phyloP scores from a whole-genome alignment of 92 coral and sea anemone species.

The Blastomussa wellsi region DNA sequence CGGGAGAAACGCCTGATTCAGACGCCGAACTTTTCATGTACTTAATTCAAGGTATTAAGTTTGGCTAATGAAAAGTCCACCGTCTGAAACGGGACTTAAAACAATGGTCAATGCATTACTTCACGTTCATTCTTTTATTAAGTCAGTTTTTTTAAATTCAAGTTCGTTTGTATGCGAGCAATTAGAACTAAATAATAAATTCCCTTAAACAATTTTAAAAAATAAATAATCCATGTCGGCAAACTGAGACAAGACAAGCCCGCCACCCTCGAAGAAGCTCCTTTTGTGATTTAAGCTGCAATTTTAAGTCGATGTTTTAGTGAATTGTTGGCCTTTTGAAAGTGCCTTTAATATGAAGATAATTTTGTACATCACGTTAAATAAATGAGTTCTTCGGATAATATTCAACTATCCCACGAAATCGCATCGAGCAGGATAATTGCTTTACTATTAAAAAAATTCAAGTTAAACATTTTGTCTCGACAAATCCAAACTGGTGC shows the following conservation, averaged over 20 bases:
- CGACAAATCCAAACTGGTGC: not conserved
- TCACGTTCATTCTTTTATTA: not conserved
- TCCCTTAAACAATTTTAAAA: slow-evolving; percentile 8
- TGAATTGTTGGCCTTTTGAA: not conserved
- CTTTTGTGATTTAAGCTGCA: not conserved
- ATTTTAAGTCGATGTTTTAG: not conserved
- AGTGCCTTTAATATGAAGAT: not conserved
- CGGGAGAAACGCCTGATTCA: too few species aligned
- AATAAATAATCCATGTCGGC: not conserved
- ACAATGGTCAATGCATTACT: not conserved
- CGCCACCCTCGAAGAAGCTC: not conserved
- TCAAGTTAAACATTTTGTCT: not conserved
- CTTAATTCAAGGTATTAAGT: too few species aligned
- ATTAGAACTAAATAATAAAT: not conserved
- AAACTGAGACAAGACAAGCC: not conserved
- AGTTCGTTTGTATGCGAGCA: not conserved
- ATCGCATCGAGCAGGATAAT: too few species aligned
- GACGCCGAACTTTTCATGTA: too few species aligned
- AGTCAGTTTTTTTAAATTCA: not conserved
- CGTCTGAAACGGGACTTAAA: too few species aligned
- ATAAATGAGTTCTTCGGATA: too few species aligned
- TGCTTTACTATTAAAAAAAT: too few species aligned
- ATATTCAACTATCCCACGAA: too few species aligned
- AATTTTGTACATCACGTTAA: not conserved
- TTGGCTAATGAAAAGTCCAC: too few species aligned